Percentiles rank a stretch among this genome's conserved stretches.
phyloP scores from a whole-genome alignment of 2,113 vertebrate species.

The Chunga burmeisteri region DNA sequence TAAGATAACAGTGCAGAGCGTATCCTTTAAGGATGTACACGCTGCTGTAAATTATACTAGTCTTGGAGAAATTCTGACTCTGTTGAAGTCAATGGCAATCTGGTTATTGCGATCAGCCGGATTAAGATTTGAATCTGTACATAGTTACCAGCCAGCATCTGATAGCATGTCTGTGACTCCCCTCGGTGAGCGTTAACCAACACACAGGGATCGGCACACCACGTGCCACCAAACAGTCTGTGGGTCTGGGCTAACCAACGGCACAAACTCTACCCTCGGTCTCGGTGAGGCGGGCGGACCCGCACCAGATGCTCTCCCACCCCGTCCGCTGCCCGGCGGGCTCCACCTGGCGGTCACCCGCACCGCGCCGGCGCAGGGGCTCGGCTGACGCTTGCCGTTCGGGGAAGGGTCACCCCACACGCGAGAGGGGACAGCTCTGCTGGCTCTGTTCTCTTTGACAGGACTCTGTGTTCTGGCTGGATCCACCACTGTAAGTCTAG shows the following conservation, averaged over 20 bases:
- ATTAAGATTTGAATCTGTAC: background rate
- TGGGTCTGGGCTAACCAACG: background rate
- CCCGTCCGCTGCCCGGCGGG: background rate
- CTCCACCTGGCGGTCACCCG: constrained; percentile 41
- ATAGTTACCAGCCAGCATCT: background rate
- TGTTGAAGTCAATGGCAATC: background rate
- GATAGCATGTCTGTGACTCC: background rate
- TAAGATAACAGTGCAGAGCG: background rate
- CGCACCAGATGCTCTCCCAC: background rate
- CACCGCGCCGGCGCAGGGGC: background rate
- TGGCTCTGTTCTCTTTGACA: background rate
- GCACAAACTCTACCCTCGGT: rapidly evolving
- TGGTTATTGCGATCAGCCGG: background rate
- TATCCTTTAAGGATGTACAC: background rate
- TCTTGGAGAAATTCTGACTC: background rate
- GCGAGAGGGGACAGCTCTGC: background rate
- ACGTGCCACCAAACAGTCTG: background rate
- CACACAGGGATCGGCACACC: background rate
- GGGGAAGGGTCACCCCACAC: background rate
- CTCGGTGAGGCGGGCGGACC: background rate
- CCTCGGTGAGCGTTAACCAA: background rate
- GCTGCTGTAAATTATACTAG: background rate
- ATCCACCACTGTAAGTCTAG: background rate
- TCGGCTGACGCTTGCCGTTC: rapidly evolving
- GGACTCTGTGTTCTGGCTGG: background rate